A percentile compares a stretch with the other conserved stretches of the same genome.
These are phyloP conservation scores for Laticauda colubrina DNA, from an alignment of 2,113 vertebrate genomes.

Conservation along the genomic window DNA sequence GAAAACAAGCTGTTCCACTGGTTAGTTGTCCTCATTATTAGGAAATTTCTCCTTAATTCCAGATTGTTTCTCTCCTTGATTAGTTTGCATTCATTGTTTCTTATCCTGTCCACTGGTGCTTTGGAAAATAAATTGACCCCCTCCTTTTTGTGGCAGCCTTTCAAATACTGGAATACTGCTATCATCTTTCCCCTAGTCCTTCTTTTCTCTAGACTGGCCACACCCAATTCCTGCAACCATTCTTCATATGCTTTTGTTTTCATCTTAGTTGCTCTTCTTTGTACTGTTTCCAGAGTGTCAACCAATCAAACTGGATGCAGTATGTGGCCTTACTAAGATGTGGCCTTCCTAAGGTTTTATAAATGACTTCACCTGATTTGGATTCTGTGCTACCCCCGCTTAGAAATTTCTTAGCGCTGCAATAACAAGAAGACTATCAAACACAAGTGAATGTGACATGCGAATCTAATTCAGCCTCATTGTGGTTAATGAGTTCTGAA, in stretches of 20 bases:
- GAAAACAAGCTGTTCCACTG: too few species aligned
- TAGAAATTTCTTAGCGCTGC: not conserved
- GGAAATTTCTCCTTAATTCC: too few species aligned
- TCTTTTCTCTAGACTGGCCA: not conserved
- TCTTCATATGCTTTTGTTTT: not conserved
- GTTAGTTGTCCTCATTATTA: too few species aligned
- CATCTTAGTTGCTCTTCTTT: not conserved
- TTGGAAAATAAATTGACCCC: too few species aligned
- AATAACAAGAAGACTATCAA: not conserved
- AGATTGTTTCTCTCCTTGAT: too few species aligned
- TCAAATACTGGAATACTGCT: not conserved
- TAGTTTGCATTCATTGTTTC: too few species aligned
- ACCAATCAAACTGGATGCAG: not conserved
- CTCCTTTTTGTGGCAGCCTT: too few species aligned
- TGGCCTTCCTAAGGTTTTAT: not conserved
- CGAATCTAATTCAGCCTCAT: not conserved
- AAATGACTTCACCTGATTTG: not conserved
- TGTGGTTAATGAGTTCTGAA: not conserved
- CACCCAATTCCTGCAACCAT: not conserved
- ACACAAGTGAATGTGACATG: not conserved
- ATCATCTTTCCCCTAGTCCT: not conserved
- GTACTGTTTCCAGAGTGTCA: not conserved
- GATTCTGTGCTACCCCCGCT: not conserved
- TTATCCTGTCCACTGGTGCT: too few species aligned
- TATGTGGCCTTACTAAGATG: not conserved